Conservation (phyloP, 2,797 vertebrate genomes). For the Sebastes trivittatus region DNA sequence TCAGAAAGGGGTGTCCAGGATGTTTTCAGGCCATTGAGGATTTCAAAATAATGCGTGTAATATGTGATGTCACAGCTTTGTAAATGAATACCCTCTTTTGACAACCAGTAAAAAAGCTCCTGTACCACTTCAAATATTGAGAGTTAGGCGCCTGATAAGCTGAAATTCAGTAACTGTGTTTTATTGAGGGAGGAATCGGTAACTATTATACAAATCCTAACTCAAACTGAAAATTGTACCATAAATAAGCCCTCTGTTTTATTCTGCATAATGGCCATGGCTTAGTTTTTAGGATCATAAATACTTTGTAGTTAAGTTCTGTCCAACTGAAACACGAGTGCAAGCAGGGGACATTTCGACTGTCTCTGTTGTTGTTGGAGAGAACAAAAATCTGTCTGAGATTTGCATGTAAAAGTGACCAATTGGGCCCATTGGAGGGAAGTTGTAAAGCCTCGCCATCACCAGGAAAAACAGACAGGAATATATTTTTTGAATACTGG, state of each 20-base stretch:
- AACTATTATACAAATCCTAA: neutral
- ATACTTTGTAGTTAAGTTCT: constrained; percentile 27
- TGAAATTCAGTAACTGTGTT: neutral
- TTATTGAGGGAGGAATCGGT: constrained; percentile 5
- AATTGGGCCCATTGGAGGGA: constrained; percentile 20
- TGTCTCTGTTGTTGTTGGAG: constrained; percentile 65
- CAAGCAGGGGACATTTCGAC: constrained; percentile 21
- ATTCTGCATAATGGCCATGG: neutral
- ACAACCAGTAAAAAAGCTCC: neutral
- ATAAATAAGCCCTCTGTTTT: constrained; percentile 1
- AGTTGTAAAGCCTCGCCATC: constrained; percentile 49
- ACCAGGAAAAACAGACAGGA: constrained; percentile 30
- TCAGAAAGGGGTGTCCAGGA: neutral
- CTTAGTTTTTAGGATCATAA: constrained; percentile 38
- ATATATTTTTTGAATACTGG: constrained; percentile 26
- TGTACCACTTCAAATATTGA: neutral
- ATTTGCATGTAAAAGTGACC: constrained; percentile 44
- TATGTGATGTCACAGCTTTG: constrained; percentile 11
- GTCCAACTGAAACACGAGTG: constrained; percentile 39
- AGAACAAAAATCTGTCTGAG: constrained; percentile 21
- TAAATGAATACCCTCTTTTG: neutral
- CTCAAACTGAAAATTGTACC: constrained; percentile 5
- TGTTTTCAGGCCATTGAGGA: constrained; percentile 27
- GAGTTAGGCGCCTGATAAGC: neutral
- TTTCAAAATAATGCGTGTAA: constrained; percentile 3